Base-by-base conservation (phyloP, 53 echinoderm and acorn worm genomes). In the Paracentrotus lividus region DNA sequence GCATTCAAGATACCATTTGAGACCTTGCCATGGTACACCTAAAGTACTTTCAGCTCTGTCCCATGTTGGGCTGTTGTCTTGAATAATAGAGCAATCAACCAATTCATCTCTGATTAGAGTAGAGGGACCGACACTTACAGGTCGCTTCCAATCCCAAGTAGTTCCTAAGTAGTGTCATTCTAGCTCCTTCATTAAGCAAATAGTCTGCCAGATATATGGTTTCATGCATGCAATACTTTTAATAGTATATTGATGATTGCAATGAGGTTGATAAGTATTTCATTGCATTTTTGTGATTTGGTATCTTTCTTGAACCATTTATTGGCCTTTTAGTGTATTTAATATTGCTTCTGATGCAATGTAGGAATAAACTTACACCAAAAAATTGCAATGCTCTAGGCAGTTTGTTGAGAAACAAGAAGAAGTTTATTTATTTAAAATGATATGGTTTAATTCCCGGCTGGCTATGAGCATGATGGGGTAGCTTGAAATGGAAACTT, bases 81-180 rank as follows among this genome's bases (percentile, higher is more conserved):
- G 81, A 81, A 81, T n/a, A n/a, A n/a, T 81, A 81, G 81, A 47
- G 47, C 81, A n/a, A 81, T 81, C 47, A 81, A 26, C 81, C 81
- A 81, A 81, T 81, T 81, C 81, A 12, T 47, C 24, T 27, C 81
- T 81, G 81, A 81, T 81, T 81, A n/a, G 81, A n/a, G 81, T 47
- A n/a, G 43, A 81, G 81, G 47, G 49, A 47, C 81, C 81, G 81
- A 47, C 47, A 81, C 81, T n/a, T 81, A n/a, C 26, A 44, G n/a
- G n/a, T 47, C 47, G 45, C 81, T 47, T 45, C 47, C 27, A 45
- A 6, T 27, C 47, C 44, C 47, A 47, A 47, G 47, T 47, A 44
- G 4, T 27, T 49, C 12, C 10, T 81, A n/a, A 81, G 47, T 47
- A n/a, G 81, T 47, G 10, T 81, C 23, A 81, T 47, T 44, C 44